phyloP scores from a whole-genome alignment of 2,888 invertebrate species.

The Protonemura montana region DNA sequence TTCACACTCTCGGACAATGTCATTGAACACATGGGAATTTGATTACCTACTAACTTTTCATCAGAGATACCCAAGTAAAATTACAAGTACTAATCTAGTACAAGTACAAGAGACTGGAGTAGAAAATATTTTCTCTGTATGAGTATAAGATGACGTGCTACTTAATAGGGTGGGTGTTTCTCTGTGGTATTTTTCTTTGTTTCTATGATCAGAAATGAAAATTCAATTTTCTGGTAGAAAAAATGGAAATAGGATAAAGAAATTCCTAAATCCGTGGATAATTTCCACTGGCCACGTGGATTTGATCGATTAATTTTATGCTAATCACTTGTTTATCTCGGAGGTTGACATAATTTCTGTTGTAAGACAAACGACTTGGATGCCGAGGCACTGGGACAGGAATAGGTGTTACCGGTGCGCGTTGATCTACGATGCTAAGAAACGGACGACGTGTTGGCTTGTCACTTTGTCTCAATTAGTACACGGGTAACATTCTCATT shows the following conservation, averaged over 20 bases:
- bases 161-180: too few relatives aligned
- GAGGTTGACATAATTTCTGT: conserved; percentile 18
- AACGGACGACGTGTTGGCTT: conserved; percentile 17
- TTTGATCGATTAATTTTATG: background rate
- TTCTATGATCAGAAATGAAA: too few relatives aligned
- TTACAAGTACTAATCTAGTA: too few relatives aligned
- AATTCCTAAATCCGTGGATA: background rate
- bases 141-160: too few relatives aligned
- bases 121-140: too few relatives aligned
- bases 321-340: conserved; percentile 24
- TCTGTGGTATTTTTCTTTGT: too few relatives aligned
- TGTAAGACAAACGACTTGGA: conserved; percentile 31
- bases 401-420: conserved; percentile 25
- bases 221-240: too few relatives aligned
- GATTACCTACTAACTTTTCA: too few relatives aligned
- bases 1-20: background rate
- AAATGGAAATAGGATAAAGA: too few relatives aligned
- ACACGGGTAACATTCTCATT: conserved; percentile 23
- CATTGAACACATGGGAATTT: too few relatives aligned
- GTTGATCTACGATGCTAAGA: conserved; percentile 23
- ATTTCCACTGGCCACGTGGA: background rate
- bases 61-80: too few relatives aligned
- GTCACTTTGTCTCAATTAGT: conserved; percentile 38
- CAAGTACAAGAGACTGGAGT: too few relatives aligned
- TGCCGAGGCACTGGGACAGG: background rate